Base-by-base conservation (phyloP, 1,140 invertebrate species). In the Brachionus koreanus region DNA sequence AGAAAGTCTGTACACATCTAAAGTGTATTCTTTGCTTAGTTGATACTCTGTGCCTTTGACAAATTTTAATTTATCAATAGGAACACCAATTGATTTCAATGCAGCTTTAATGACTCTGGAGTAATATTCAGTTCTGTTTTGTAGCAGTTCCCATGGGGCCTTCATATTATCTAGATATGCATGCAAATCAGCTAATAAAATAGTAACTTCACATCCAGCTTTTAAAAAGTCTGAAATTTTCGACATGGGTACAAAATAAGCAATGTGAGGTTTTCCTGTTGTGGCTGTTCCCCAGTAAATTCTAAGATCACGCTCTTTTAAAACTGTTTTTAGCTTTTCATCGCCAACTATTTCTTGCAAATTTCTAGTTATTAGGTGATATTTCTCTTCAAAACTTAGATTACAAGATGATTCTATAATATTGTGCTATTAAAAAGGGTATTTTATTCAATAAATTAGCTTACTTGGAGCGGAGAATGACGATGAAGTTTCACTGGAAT, bases 221-320 rank as follows among this genome's bases (percentile, higher is more conserved):
- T 93, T 92, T 12, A 99, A 89, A 87, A 99, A 99, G 86, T 99
- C 97, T 1, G 94, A 96, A 86, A 99, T 95, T 89, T 99, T 99
- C 0, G 94, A 93, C 93, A 99, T 98, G 3, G 98, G 97, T 3
- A 98, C 95, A 90, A 99, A 98, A 89, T 99, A 99, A 4, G 95
- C 98, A 63, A 99, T 93, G 90, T 99, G 98, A 74, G 98, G 98
- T 85, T 93, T 94, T 1, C 98, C 98, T 9, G 98, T 99, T 0
- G 98, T 98, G 0, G 97, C 97, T 35, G 97, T 99, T 67, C 98
- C 97, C 98, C 98, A 99, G 88, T 99, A 99, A n/a, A 99, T 84
- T 84, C 94, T 97, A 3, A 98, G 85, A 89, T 98, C 94, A 83
- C 95, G 91, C 81, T 87, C 85, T 85, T 94, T 93, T 19, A 99